Evolutionary conservation across 2,797 vertebrate species (phyloP).

Genomic region (Pangasius macronema): DNA sequence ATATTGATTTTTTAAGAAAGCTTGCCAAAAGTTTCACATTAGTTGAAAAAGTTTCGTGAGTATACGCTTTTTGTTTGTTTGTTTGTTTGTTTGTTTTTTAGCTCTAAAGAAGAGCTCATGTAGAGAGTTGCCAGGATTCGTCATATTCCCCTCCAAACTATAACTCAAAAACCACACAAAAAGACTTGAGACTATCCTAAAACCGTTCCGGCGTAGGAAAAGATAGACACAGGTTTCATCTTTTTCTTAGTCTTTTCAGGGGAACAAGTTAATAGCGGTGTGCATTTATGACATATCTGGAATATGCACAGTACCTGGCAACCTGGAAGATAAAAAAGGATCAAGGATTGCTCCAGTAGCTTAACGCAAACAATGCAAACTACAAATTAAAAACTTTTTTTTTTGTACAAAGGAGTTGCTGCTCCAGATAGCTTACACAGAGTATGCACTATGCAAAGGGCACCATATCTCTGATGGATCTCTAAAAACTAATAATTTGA

Average conservation of each 20-base stretch:
- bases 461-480: too few relatives aligned
- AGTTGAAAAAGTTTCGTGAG: not conserved
- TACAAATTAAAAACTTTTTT: too few relatives aligned
- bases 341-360: too few relatives aligned
- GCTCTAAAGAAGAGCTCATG: not conserved
- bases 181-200: not conserved
- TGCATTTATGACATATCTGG: not conserved
- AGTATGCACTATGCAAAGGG: too few relatives aligned
- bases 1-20: not conserved
- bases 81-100: not conserved
- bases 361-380: too few relatives aligned
- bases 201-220: not conserved
- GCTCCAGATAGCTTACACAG: too few relatives aligned
- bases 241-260: not conserved
- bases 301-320: not conserved
- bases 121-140: not conserved
- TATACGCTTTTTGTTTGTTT: not conserved
- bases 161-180: not conserved
- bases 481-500: too few relatives aligned
- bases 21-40: not conserved
- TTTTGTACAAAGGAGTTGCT: too few relatives aligned
- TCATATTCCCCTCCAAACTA: not conserved
- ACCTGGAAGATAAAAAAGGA: not conserved
- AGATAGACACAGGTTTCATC: too few relatives aligned
- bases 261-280: not conserved